Evolutionary conservation across 64 coral and sea anemone genomes (phyloP).

Genomic region (Astreopora myriophthalma): DNA sequence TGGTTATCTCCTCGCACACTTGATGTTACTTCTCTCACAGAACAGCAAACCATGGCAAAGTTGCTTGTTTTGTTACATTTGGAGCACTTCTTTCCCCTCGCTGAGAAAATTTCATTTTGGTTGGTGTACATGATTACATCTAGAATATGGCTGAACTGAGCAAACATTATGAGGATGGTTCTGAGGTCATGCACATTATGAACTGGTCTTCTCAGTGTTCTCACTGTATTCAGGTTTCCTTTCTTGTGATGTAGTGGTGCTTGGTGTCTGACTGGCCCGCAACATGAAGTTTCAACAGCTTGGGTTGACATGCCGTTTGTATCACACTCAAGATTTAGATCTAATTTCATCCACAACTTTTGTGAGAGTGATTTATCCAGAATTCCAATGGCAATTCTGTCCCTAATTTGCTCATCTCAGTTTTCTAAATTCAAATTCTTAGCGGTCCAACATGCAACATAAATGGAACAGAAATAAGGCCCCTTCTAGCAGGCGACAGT

Average conservation of each 20-base stretch:
- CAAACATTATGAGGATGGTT: not conserved
- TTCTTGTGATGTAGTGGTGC: not conserved
- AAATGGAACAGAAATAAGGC: not conserved
- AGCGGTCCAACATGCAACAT: not conserved
- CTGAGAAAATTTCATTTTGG: not conserved
- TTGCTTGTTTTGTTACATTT: conserved; percentile 30
- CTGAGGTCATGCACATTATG: not conserved
- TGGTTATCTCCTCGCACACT: not conserved
- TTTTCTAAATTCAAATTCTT: not conserved
- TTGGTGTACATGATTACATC: not conserved
- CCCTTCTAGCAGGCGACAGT: conserved; percentile 35
- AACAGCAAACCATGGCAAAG: conserved; percentile 15
- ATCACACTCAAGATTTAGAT: not conserved
- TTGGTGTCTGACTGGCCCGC: not conserved
- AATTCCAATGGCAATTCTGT: conserved; percentile 29
- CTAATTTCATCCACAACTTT: conserved; percentile 18
- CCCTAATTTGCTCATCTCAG: not conserved
- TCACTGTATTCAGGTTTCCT: not conserved
- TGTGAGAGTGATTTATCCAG: not conserved
- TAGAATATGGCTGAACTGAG: not conserved
- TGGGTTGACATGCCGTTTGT: not conserved
- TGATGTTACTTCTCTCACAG: not conserved
- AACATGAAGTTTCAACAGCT: not conserved
- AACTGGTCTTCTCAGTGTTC: not conserved
- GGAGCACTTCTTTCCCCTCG: not conserved